These are phyloP conservation scores for Ornithoptera alexandrae DNA, from an alignment of 2,888 invertebrate genomes.

Conservation along the genomic window DNA sequence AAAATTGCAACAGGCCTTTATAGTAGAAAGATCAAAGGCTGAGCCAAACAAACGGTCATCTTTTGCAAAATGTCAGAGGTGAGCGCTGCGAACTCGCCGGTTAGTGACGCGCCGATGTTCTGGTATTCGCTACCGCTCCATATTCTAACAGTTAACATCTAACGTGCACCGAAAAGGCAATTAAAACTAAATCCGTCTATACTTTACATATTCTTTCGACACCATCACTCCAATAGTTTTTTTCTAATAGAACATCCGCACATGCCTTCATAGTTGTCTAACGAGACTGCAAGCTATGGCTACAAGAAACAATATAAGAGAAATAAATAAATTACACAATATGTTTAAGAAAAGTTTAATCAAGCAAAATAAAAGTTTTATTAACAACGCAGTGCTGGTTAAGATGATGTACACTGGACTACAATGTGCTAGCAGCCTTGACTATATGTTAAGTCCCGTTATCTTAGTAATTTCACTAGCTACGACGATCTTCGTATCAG, in stretches of 20 bases:
- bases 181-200: slow-evolving; percentile 14
- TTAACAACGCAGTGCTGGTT: too few species aligned
- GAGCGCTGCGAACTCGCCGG: slow-evolving; percentile 39
- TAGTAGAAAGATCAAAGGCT: slow-evolving; percentile 66
- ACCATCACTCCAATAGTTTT: not conserved
- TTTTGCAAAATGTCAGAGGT: slow-evolving; percentile 68
- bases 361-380: not conserved
- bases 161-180: slow-evolving; percentile 27
- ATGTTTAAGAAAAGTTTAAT: not conserved
- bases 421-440: too few species aligned
- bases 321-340: not conserved
- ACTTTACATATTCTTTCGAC: slow-evolving; percentile 3
- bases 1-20: slow-evolving; percentile 62
- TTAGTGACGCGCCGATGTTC: slow-evolving; percentile 42
- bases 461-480: too few species aligned
- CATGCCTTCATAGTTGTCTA: not conserved
- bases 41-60: slow-evolving; percentile 63
- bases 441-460: too few species aligned
- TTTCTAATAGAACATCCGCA: not conserved
- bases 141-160: slow-evolving; percentile 33
- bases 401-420: too few species aligned
- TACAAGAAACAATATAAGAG: not conserved
- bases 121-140: slow-evolving; percentile 51
- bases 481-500: too few species aligned
- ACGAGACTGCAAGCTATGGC: not conserved